A percentile compares a stretch with the other conserved stretches of the same genome.
These are phyloP conservation scores for Chlorospingus flavigularis DNA, from an alignment of 2,797 vertebrate genomes.

Conservation along the genomic window DNA sequence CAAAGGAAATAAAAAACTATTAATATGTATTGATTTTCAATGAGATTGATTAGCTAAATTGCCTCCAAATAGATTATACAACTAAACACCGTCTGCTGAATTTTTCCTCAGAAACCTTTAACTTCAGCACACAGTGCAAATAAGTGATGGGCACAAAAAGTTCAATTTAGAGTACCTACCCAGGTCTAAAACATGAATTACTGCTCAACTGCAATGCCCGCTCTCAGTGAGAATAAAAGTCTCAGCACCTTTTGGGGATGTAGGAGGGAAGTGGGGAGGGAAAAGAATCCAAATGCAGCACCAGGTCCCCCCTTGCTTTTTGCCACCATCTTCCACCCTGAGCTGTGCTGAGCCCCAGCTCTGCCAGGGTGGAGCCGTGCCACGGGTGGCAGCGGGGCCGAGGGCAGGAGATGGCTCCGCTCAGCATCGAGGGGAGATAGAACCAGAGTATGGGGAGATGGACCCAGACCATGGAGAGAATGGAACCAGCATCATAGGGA, in stretches of 20 bases:
- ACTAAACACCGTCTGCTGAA: neutral
- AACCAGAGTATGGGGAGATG: accelerated
- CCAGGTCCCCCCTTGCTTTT: neutral
- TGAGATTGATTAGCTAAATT: neutral
- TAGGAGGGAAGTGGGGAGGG: accelerated
- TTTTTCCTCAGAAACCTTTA: neutral
- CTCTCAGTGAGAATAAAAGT: neutral
- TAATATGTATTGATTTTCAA: neutral
- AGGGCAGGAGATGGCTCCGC: accelerated
- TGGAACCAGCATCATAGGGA: accelerated
- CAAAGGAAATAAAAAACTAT: neutral
- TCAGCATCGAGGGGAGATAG: accelerated
- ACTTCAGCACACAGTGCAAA: neutral
- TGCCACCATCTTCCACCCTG: accelerated
- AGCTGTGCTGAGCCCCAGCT: neutral
- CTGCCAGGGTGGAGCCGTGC: neutral
- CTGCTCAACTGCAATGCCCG: accelerated
- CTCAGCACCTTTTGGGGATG: accelerated
- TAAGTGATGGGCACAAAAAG: neutral
- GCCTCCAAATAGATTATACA: neutral
- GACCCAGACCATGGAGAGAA: accelerated
- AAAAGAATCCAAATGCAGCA: neutral
- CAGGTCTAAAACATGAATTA: neutral
- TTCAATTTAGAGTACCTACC: neutral
- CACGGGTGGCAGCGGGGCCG: accelerated